phyloP scores from a whole-genome alignment of 2,113 vertebrate species.

The Carlito syrichta region DNA sequence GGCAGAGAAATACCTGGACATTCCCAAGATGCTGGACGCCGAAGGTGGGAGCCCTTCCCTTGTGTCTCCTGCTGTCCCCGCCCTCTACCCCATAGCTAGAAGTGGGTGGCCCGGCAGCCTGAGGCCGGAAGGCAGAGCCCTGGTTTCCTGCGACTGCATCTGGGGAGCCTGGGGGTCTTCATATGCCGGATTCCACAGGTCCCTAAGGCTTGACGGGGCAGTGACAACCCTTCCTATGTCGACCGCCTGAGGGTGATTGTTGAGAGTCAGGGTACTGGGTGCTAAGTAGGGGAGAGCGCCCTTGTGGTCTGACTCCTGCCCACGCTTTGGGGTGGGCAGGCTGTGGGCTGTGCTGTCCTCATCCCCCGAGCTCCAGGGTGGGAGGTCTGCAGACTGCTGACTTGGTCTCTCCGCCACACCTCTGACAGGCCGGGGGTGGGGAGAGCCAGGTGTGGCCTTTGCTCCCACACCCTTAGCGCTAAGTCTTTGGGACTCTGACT shows the following conservation, averaged over 20 bases:
- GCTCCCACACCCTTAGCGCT: neutral
- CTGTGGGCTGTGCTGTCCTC: neutral
- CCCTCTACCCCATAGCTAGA: rapidly evolving
- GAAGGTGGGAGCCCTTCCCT: slow-evolving; percentile 81
- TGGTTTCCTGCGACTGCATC: neutral
- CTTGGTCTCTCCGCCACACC: too few relatives aligned
- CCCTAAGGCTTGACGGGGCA: too few relatives aligned
- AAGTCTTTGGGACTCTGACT: neutral
- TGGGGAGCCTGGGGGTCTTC: neutral
- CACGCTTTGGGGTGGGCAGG: neutral
- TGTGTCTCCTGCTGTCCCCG: rapidly evolving
- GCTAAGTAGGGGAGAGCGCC: neutral
- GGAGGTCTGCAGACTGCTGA: neutral
- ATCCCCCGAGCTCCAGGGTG: neutral
- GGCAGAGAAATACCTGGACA: slow-evolving; percentile 94
- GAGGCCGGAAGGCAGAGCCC: neutral
- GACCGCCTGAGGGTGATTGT: neutral
- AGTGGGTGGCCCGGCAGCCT: neutral
- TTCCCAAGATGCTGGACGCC: slow-evolving; percentile 94
- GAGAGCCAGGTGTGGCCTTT: neutral
- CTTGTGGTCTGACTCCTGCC: neutral
- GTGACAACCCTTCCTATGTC: rapidly evolving
- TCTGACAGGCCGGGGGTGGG: neutral
- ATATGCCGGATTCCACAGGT: neutral
- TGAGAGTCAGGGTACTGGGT: neutral